phyloP scores from a whole-genome alignment of 2,888 invertebrate species.

The Timema cristinae region DNA sequence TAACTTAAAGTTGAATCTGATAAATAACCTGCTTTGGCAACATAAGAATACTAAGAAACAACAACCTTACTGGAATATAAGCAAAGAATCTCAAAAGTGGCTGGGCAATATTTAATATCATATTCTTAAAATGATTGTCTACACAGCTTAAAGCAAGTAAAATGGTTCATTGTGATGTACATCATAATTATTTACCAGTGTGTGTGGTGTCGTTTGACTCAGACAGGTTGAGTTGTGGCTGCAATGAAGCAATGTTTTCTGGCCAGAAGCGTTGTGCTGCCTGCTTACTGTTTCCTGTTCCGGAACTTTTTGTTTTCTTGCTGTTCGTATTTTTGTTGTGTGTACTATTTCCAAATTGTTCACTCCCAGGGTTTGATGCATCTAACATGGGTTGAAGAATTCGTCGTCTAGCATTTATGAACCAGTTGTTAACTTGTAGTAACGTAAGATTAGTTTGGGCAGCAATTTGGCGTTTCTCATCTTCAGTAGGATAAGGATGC shows the following conservation, averaged over 20 bases:
- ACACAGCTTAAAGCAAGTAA: too few relatives aligned
- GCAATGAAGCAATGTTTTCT: constrained; percentile 59
- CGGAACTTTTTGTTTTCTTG: constrained; percentile 50
- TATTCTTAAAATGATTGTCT: too few relatives aligned
- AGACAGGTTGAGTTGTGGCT: constrained; percentile 48
- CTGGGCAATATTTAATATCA: too few relatives aligned
- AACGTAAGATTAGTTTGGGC: constrained; percentile 84
- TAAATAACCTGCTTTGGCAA: too few relatives aligned
- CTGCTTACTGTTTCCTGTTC: constrained; percentile 43
- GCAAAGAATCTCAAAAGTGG: too few relatives aligned
- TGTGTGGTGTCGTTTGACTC: constrained; percentile 26
- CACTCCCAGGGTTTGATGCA: constrained; percentile 51
- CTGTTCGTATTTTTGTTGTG: constrained; percentile 47
- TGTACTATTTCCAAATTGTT: constrained; percentile 31
- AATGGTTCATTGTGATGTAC: too few relatives aligned
- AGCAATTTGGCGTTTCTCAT: constrained; percentile 86
- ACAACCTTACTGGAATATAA: too few relatives aligned
- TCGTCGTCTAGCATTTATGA: constrained; percentile 87
- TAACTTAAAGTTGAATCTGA: too few relatives aligned
- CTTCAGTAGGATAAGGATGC: constrained; percentile 95
- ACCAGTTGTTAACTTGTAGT: constrained; percentile 89
- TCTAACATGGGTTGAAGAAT: constrained; percentile 92
- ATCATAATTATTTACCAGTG: constrained; percentile 18
- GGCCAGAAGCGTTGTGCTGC: constrained; percentile 72
- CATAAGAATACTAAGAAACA: too few relatives aligned